Evolutionary conservation across 2,888 invertebrate genomes (phyloP), one percentile per base, ranked within the genome.

Genomic region (Ditula angustiorana): DNA sequence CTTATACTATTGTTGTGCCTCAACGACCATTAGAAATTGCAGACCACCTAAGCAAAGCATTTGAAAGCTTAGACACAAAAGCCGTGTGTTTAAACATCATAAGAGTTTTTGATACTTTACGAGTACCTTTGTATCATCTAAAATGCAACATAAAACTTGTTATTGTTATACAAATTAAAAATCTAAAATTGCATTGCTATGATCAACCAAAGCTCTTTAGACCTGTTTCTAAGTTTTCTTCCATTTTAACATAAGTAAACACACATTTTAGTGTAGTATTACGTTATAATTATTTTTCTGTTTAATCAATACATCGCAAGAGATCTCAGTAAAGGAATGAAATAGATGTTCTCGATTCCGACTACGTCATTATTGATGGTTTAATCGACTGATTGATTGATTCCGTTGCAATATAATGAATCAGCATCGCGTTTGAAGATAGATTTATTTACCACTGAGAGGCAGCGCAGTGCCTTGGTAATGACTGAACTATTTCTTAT

Each of bases 321-420:
- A 50, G 21, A 55, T 23, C 30, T 33, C 44, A 61, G 41, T 41
- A 41, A 19, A 41, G 10, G 33, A 52, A 63, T 52, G 23, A 63
- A 58, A 63, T 63, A 44, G 63, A 46, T 33, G 56, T 44, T 52
- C 44, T 21, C 63, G 28, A 63, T 46, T 50, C 57, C 57, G 33
- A 52, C 50, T 26, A 26, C 50, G 63, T 63, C 63, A 63, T 63
- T 57, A 50, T 33, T 44, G 57, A 63, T 44, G 63, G 57, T 58
- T 63, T 63, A 63, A 63, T 63, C 64, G 58, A 21, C 46, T 53
- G 64, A 64, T 59, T 53, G 64, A 64, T 64, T 64, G 59, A 64
- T 64, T 26, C 46, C 58, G 53, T 47, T 53, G 53, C 58, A 59
- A 46, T 53, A 52, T 52, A 59, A 64, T 64, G 52, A 53, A 64